Conservation (phyloP, 2,888 invertebrate species). For the Epirrhoe alternata region DNA sequence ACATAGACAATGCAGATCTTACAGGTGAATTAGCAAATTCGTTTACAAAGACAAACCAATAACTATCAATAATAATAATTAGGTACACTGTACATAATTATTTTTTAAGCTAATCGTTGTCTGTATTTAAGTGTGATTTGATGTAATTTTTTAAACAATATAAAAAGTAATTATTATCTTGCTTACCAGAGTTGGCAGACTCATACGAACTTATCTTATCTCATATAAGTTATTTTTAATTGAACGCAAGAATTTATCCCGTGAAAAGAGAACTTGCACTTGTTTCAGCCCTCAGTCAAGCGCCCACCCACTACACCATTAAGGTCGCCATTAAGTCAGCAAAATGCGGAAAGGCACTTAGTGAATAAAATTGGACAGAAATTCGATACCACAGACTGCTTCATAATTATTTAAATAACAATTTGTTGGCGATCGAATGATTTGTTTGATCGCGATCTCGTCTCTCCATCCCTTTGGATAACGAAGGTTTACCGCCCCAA, state of each 20-base stretch:
- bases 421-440: conserved; percentile 12
- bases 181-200: no score
- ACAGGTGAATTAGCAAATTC: neutral
- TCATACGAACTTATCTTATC: no score
- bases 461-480: conserved; percentile 19
- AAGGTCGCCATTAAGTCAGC: neutral
- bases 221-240: no score
- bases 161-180: no score
- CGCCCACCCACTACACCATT: no score
- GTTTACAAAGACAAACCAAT: neutral
- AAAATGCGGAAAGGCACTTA: neutral
- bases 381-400: neutral
- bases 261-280: no score
- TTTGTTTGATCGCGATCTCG: conserved; percentile 15
- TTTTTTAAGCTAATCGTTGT: no score
- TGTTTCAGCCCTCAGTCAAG: no score
- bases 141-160: no score
- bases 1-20: neutral
- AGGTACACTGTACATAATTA: no score
- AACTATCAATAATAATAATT: neutral
- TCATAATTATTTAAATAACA: conserved; percentile 14
- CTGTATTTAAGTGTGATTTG: no score
- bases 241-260: no score
- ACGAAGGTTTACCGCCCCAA: conserved; percentile 29
- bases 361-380: neutral